Evolutionary conservation across 2,113 vertebrate species (phyloP).

Genomic region (Felis catus): DNA sequence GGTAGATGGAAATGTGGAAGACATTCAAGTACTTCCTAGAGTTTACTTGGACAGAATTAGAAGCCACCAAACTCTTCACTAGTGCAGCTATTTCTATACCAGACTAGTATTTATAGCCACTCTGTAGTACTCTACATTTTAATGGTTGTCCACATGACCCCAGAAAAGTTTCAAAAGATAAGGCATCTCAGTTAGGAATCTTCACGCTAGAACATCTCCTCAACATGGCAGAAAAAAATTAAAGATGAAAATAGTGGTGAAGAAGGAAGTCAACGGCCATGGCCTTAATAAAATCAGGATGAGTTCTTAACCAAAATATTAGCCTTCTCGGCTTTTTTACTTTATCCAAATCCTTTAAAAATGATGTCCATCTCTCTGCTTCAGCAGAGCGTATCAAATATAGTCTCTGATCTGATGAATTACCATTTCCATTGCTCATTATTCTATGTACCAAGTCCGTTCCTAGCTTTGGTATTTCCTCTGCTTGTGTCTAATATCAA

Average conservation of each 20-base stretch:
- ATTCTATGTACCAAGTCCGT: neutral
- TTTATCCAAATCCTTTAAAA: constrained; percentile 34
- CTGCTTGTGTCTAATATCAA: constrained; percentile 52
- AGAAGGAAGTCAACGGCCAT: neutral
- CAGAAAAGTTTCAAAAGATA: neutral
- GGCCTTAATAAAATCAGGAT: neutral
- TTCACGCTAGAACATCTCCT: neutral
- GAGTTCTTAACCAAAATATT: neutral
- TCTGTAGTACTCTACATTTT: neutral
- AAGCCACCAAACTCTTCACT: neutral
- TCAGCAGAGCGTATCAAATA: neutral
- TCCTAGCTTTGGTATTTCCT: constrained; percentile 20
- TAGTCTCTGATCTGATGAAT: neutral
- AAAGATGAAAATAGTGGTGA: neutral
- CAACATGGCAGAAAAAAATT: neutral
- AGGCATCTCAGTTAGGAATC: neutral
- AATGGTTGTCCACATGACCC: neutral
- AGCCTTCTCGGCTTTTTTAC: neutral
- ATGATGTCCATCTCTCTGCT: neutral
- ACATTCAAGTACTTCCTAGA: neutral
- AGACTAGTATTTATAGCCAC: neutral
- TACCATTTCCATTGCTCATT: constrained; percentile 16
- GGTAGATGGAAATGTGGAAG: neutral
- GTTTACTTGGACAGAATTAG: neutral
- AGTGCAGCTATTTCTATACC: neutral